These are phyloP conservation scores for Dryococelus australis DNA, from an alignment of 2,888 invertebrate species.

Conservation along the genomic window DNA sequence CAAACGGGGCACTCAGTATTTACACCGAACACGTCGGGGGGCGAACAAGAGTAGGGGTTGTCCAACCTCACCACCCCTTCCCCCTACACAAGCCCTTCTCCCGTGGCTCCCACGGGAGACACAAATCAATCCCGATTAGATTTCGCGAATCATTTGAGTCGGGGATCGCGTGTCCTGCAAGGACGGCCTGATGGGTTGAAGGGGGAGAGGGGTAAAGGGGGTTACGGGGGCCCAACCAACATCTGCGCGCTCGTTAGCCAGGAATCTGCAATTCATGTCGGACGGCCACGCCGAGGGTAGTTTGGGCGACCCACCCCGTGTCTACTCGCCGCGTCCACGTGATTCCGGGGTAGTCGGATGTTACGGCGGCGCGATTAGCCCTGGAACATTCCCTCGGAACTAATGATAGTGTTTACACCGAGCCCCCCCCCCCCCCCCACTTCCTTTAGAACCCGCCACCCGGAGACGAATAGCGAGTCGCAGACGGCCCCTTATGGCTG, in stretches of 20 bases:
- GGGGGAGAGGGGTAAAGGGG: not conserved
- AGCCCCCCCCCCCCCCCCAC: not conserved
- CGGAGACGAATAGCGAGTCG: too few species aligned
- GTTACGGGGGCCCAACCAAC: not conserved
- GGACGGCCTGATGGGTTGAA: not conserved
- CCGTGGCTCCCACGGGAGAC: not conserved
- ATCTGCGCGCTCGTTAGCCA: not conserved
- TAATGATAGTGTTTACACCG: slow-evolving; percentile 16
- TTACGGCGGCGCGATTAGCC: not conserved
- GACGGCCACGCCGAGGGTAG: not conserved
- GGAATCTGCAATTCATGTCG: slow-evolving; percentile 10
- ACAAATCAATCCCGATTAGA: slow-evolving; percentile 48
- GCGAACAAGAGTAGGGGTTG: not conserved
- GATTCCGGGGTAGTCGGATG: not conserved
- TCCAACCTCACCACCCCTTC: not conserved
- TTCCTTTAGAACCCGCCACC: not conserved
- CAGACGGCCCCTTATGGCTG: too few species aligned
- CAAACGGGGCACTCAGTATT: not conserved
- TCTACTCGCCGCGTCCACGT: not conserved
- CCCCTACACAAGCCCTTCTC: not conserved
- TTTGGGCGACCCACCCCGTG: not conserved
- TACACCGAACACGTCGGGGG: slow-evolving; percentile 5
- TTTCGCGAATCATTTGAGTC: slow-evolving; percentile 46
- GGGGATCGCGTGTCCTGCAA: slow-evolving; percentile 36
- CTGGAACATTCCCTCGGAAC: not conserved